Evolutionary conservation across 2,113 vertebrate genomes (phyloP), one percentile per base, ranked within the genome.

Genomic region (Athene cunicularia): DNA sequence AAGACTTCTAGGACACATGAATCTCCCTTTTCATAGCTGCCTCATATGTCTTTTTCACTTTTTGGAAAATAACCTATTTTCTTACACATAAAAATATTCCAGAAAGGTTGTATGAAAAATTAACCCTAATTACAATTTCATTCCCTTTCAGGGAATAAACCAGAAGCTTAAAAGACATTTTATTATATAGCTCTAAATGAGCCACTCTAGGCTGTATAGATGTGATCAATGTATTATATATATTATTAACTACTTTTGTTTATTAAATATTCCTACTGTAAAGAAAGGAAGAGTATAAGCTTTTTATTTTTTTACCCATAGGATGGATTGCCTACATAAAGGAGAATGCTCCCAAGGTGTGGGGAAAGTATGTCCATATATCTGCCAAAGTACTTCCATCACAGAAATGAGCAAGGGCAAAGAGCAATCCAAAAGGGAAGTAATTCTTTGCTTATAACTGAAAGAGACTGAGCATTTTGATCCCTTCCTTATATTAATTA

Each of bases 81-180:
- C 23, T 58, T 64, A 35, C 39, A 92, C 55, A 77, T 83, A 86
- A 93, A 95, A 86, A 52, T 86, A 90, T 73, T 92, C 63, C 7
- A 11, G 52, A 90, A 92, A 86, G 33, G 14, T 62, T 86, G 43
- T 47, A 80, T 87, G 70, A 89, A 79, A 96, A 95, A 97, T 96
- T 95, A 95, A 80, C 86, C 68, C 39, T 72, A 91, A 90, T 93
- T 91, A 77, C 71, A 45, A 63, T 83, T 95, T 92, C 10, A 86
- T 92, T 77, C 26, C 92, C 79, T 95, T 95, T 64, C 47, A 84
- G 84, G 81, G 93, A 95, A 86, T 88, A 86, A 91, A 72, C 24
- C 58, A 94, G 75, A 63, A 68, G 6, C 45, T 75, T 84, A 60
- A 80, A 83, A 95, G 47, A 32, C 52, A 60, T 94, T 92, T 95